Evolutionary conservation across 2,888 invertebrate species (phyloP).

Genomic region (Melinaea menophilus): DNA sequence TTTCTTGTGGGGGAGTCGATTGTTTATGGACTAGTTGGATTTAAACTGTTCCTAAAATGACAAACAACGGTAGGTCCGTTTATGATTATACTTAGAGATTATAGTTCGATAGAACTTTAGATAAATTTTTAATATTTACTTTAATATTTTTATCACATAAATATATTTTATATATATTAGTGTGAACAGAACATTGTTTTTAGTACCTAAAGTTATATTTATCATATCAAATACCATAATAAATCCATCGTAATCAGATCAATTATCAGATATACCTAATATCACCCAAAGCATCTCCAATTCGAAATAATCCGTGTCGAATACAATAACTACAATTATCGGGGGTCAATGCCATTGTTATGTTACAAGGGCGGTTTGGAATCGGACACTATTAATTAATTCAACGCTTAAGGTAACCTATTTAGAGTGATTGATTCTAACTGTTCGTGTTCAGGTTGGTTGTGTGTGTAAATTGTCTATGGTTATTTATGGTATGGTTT

Average conservation of each 20-base stretch:
- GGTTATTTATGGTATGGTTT: background rate
- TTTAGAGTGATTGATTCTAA: constrained; percentile 34
- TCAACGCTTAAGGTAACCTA: constrained; percentile 50
- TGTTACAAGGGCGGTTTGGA: constrained; percentile 59
- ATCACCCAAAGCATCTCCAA: constrained; percentile 8
- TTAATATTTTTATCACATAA: too few species aligned
- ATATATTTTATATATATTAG: too few species aligned
- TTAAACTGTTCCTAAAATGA: constrained; percentile 16
- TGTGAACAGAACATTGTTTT: too few species aligned
- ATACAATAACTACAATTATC: constrained; percentile 63
- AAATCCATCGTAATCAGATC: too few species aligned
- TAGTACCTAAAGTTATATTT: constrained; percentile 5
- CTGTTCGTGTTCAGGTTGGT: constrained; percentile 8
- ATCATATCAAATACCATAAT: too few species aligned
- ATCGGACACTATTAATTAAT: constrained; percentile 66
- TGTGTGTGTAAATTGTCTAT: constrained; percentile 10
- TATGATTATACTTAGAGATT: too few species aligned
- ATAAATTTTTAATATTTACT: too few species aligned
- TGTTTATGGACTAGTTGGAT: constrained; percentile 22
- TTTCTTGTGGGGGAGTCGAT: constrained; percentile 34
- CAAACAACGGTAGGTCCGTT: too few species aligned
- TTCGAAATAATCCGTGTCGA: constrained; percentile 36
- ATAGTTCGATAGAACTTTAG: too few species aligned
- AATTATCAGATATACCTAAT: too few species aligned
- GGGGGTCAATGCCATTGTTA: constrained; percentile 61